Base-by-base conservation (phyloP, 2,888 invertebrate genomes). In the Actias luna region DNA sequence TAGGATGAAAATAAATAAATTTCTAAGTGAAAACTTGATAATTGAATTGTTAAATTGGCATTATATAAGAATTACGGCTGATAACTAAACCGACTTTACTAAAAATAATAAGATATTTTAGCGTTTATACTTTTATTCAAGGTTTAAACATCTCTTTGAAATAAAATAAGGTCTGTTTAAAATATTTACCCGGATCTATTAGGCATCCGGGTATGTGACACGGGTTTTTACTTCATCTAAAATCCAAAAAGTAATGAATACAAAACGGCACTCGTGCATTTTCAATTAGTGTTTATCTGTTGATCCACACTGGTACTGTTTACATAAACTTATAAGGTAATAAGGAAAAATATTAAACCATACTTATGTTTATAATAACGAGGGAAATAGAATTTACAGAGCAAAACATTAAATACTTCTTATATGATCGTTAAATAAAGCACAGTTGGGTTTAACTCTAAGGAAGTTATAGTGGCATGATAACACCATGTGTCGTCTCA, bases 391-490 rank as follows among this genome's bases (percentile, higher is more conserved):
- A 46, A 22, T 4, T 46, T 46, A 46, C 18, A 1, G n/a, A 39
- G 16, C 39, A 39, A 18, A 18, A 18, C 18, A 42, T 42, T 42
- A 18, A 42, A 18, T 50, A 50, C 10, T 12, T 25, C 46, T 22
- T 25, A 50, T 22, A 22, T 46, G 3, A 22, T 22, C 18, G 8
- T 22, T 46, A 22, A 46, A 46, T 46, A 46, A 50, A 50, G 25
- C 12, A 25, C 22, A 5, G 18, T 50, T 29, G 29, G 29, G 16
- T 12, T 7, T 29, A 55, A 55, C 16, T 55, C 16, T 29, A 29
- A 55, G 55, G 29, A 29, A 55, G 29, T 29, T 55, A 16, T 29
- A 58, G 31, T 33, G 62, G 33, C 29, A 58, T 62, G 58, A 33
- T 57, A 16, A 50, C 55, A 29, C 27, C 55, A 55, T 55, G 29